phyloP scores from a whole-genome alignment of 1,140 invertebrate genomes.

The Drosophila auraria region DNA sequence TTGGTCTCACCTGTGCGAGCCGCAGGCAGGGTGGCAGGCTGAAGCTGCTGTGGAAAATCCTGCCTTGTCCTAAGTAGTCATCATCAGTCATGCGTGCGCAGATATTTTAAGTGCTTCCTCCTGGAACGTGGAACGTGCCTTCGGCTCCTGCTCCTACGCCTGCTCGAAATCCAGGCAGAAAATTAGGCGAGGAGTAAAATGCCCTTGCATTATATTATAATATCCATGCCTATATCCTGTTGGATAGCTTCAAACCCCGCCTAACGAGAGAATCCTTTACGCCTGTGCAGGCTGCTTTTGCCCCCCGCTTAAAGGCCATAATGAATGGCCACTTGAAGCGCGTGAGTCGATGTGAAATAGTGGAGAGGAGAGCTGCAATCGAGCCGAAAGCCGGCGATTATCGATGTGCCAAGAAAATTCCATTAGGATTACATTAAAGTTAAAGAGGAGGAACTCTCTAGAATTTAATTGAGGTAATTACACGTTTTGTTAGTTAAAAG shows the following conservation, averaged over 20 bases:
- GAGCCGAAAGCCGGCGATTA: constrained; percentile 14
- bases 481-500: background rate
- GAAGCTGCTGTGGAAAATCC: constrained; percentile 22
- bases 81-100: constrained; percentile 80
- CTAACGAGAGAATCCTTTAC: constrained; percentile 21
- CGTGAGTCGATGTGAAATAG: constrained; percentile 34
- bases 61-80: constrained; percentile 46
- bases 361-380: constrained; percentile 19
- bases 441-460: background rate
- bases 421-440: constrained; percentile 1
- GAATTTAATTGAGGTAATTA: constrained; percentile 8
- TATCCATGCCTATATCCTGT: constrained; percentile 26
- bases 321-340: constrained; percentile 41
- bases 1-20: constrained; percentile 13
- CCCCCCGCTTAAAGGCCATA: constrained; percentile 30
- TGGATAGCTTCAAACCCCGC: background rate
- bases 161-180: background rate
- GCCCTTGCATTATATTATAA: constrained; percentile 35
- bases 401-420: constrained; percentile 10
- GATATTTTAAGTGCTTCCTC: constrained; percentile 82
- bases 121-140: constrained; percentile 71
- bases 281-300: constrained; percentile 12
- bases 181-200: background rate
- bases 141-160: background rate
- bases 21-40: background rate